Conservation (phyloP, 1,140 invertebrate species). For the Maconellicoccus hirsutus region DNA sequence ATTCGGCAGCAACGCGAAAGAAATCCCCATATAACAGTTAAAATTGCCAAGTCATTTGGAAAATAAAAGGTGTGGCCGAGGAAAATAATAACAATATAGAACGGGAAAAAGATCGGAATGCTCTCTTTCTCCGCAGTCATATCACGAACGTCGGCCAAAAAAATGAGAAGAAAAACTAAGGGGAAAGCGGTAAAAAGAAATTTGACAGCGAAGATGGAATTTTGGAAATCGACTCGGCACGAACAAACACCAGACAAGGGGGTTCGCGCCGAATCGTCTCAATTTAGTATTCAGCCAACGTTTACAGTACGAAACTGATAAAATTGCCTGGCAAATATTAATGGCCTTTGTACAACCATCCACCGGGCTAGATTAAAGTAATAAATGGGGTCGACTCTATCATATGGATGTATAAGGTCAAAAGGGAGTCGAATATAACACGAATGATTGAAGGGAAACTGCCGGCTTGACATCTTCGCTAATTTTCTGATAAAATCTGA, state of each 20-base stretch:
- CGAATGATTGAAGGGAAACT: constrained; percentile 10
- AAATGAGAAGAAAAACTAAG: neutral
- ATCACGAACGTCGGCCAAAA: constrained; percentile 3
- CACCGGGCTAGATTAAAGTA: constrained; percentile 3
- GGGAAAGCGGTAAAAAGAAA: neutral
- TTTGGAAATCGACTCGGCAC: neutral
- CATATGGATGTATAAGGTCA: constrained; percentile 11
- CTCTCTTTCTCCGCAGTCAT: neutral
- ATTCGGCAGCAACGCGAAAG: neutral
- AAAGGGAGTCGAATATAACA: neutral
- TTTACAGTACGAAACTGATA: constrained; percentile 17
- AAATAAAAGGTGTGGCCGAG: constrained; percentile 16
- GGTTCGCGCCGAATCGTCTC: neutral
- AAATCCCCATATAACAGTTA: neutral
- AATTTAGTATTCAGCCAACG: constrained; percentile 16
- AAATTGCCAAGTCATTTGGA: constrained; percentile 20
- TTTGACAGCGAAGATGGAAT: constrained; percentile 18
- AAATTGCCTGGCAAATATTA: constrained; percentile 21
- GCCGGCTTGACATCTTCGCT: neutral
- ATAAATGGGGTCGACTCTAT: constrained; percentile 10
- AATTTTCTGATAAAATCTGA: constrained; percentile 20
- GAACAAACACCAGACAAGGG: too few relatives aligned
- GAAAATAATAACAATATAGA: constrained; percentile 22
- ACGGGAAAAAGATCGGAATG: neutral
- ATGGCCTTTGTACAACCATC: constrained; percentile 11